Evolutionary conservation across 2,888 invertebrate genomes (phyloP), one percentile per base, ranked within the genome.

Genomic region (Pseudanteris insignis): DNA sequence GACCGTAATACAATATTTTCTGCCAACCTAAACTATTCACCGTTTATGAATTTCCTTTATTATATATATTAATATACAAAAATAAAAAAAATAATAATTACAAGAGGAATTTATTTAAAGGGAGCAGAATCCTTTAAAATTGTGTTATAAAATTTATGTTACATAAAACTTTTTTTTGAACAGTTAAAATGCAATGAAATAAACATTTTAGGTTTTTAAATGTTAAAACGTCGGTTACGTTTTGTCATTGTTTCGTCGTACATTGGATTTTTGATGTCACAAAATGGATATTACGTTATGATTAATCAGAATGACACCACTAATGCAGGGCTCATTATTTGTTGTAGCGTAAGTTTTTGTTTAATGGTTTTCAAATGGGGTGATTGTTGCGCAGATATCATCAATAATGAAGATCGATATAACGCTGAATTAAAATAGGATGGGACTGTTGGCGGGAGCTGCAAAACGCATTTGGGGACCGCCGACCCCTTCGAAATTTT

Each of bases 381-480:
- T 50, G 40, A 41, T 53, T 62, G 59, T 58, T 63, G 60, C 46
- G 53, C 63, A 64, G 68, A 61, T 54, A 54, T 72, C 71, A 72
- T 73, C 72, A 70, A 75, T 75, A 74, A 76, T 67, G 58, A 59
- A 36, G 64, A 62, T 69, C 70, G 72, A 76, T 75, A 73, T 75
- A 76, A 77, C 72, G 73, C 71, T 65, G 72, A 67, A 73, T 76
- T 75, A 18, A 6, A 74, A 67, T n/a, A 68, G 66, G 68, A 68
- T 63, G 69, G 63, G 50, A 44, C 51, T 44, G 54, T 63, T 60
- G 64, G 58, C 53, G 54, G 54, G 50, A 38, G 47, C 66, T 43
- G 8, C 6, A 26, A 26, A 26, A 26, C 64, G 65, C 37, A 38
- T 47, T 48, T 64, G 61, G 68, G 68, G 58, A 60, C 59, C 29